phyloP scores from a whole-genome alignment of 2,113 vertebrate species.

The Cavia aperea region DNA sequence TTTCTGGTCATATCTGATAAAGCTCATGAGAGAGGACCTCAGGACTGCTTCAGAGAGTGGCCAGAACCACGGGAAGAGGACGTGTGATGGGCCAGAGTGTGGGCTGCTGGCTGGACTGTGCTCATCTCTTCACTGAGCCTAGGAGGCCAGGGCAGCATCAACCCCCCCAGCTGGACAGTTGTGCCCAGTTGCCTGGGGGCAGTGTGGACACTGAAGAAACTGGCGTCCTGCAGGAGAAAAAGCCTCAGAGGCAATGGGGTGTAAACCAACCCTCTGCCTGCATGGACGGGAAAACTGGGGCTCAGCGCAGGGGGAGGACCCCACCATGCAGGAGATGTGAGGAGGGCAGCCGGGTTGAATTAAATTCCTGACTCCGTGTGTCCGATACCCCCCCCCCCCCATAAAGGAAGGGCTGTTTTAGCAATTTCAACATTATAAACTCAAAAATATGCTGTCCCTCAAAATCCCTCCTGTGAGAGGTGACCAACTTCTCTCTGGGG shows the following conservation, averaged over 20 bases:
- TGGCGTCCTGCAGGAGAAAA: neutral
- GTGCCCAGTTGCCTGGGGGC: neutral
- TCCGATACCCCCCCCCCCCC: neutral
- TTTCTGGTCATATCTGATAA: neutral
- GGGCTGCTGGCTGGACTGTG: neutral
- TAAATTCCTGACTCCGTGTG: neutral
- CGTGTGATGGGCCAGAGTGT: neutral
- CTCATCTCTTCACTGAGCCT: neutral
- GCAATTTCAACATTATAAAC: constrained; percentile 37
- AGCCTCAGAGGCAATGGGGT: neutral
- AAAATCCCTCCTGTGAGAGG: constrained; percentile 54
- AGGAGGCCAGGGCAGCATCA: neutral
- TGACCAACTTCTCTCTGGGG: constrained; percentile 57
- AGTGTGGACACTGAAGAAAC: neutral
- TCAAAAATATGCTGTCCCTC: constrained; percentile 50
- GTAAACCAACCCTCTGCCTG: neutral
- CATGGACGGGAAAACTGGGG: neutral
- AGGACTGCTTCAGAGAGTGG: neutral
- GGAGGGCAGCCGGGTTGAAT: too few species aligned
- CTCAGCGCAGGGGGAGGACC: neutral
- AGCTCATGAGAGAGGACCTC: neutral
- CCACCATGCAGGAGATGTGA: neutral
- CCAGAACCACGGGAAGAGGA: neutral
- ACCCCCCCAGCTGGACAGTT: too few species aligned
- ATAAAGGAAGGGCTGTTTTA: neutral